Evolutionary conservation across 1,140 invertebrate genomes (phyloP), one percentile per base, ranked within the genome.

Genomic region (Drosophila pruinosa): DNA sequence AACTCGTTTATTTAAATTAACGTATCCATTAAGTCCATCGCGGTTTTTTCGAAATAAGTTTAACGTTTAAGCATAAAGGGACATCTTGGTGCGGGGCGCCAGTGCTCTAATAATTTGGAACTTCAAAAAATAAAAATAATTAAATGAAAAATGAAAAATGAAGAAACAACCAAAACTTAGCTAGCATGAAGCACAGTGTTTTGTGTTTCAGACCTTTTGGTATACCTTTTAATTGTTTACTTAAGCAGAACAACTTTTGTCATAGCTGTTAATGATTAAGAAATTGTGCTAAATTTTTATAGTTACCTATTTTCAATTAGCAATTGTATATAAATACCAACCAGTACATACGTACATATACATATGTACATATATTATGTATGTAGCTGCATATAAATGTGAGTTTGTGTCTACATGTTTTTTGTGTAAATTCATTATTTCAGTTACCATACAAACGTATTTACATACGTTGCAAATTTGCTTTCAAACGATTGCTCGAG

Each of bases 261-360:
- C 39, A 45, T 64, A 74, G 53, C 34, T 8, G 19, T 53, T 47
- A 70, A 36, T 39, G 34, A 58, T 78, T 83, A 72, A 63, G 63
- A 85, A 80, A 85, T 83, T 85, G 81, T 85, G 77, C 81, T 86
- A 80, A 80, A 81, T 85, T 88, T 75, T 86, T 58, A 88, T 62
- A 75, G 58, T 67, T 65, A 56, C 63, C 53, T 73, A 65, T 70
- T 70, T 81, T 88, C 43, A 39, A 75, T 81, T 74, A 72, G 45
- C 38, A 43, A 39, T 56, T 53, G 50, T 79, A 50, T 53, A 61
- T 54, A 12, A 34, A 52, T 68, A 61, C 14, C 39, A 24, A 48
- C n/a, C 41, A 19, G 54, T 56, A 56, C 52, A 48, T 56, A 39
- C 65, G n/a, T 56, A 36, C 41, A 61, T 59, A 31, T 61, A 10